Base-by-base conservation (phyloP, 2,888 invertebrate species). In the Drosophila atripex region DNA sequence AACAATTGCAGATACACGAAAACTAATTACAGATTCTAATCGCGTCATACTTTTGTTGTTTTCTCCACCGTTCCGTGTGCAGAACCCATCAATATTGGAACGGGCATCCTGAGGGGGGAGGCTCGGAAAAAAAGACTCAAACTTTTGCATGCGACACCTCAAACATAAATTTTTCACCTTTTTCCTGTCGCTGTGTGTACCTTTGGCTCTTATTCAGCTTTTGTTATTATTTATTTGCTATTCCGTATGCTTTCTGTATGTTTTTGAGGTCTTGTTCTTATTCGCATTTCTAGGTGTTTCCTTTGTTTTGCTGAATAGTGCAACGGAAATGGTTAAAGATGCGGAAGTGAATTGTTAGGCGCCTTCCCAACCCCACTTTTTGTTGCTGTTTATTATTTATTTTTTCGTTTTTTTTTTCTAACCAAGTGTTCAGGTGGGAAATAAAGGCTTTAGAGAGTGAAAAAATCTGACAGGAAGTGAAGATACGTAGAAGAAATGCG, bases 1-100 rank as follows among this genome's bases (percentile, higher is more conserved):
- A 88, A 87, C 88, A 88, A 86, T 88, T 88, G 86, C 80, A 83
- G 84, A 86, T 85, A 85, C 87, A 85, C 84, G 80, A 82, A 87
- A 86, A 88, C 87, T 89, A 88, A 89, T 88, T 88, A 88, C 78
- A 88, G 88, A 88, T 89, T 89, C 88, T 89, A 89, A 88, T 88
- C 88, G 87, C 89, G 89, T 89, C 89, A 85, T 83, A 88, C 83
- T 77, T 71, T 45, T 41, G 28, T 65, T 49, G 46, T 21, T 43
- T 50, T 50, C 49, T 50, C 43, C 61, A 41, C 61, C 76, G 66
- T 86, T 86, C 77, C 88, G 89, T 88, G 88, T 69, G 78, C 80
- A 75, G 71, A 73, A 60, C 77, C 89, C 85, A 88, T 89, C 89
- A 88, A 88, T 88, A 86, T 87, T 77, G 70, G 68, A 12, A 18